Base-by-base conservation (phyloP, 2,797 vertebrate species). In the Sternarchorhynchus goeldii region DNA sequence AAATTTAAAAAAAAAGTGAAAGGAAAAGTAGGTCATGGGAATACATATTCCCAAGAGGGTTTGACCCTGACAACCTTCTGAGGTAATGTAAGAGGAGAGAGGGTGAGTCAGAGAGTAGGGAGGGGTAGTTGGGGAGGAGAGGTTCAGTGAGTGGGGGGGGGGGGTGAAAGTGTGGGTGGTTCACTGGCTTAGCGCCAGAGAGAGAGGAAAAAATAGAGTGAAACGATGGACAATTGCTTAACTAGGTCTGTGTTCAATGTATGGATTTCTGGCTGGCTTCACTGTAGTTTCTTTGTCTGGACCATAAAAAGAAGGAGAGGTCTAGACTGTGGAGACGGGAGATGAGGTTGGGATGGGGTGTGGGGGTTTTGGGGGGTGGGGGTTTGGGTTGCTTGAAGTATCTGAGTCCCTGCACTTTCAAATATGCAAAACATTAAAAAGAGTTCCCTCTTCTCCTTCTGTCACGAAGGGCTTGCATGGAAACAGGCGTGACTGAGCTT, bases 261-360 rank as follows among this genome's bases (percentile, higher is more conserved):
- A 77, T 78, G 73, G 76, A 73, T 82, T 79, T 80, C n/a, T 75
- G 21, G 78, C 59, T 66, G 57, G 63, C 57, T 36, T 57, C 69
- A 80, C 70, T 81, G 60, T 78, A 68, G 14, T 57, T 29, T 66
- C 72, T 63, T 84, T 84, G 71, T 87, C 71, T 85, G 18, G 82
- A 71, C 41, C 21, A 78, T 25, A 31, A 75, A 56, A 21, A 16
- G 63, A 21, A 14, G 34, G 72, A 78, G 75, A 71, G 7, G 73
- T 83, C 82, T 79, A 75, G 58, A 80, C 74, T 58, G 16, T n/a
- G 45, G 31, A 65, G 55, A 74, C 16, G 17, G 20, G 31, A 36
- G 55, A 64, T 20, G 25, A 25, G 25, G 25, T 25, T 25, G 25
- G 25, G 25, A 25, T 25, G 25, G 25, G 25, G n/a, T n/a, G n/a